These are phyloP conservation scores for Amblyopsis rosae DNA, from an alignment of 2,113 vertebrate genomes.

Conservation along the genomic window DNA sequence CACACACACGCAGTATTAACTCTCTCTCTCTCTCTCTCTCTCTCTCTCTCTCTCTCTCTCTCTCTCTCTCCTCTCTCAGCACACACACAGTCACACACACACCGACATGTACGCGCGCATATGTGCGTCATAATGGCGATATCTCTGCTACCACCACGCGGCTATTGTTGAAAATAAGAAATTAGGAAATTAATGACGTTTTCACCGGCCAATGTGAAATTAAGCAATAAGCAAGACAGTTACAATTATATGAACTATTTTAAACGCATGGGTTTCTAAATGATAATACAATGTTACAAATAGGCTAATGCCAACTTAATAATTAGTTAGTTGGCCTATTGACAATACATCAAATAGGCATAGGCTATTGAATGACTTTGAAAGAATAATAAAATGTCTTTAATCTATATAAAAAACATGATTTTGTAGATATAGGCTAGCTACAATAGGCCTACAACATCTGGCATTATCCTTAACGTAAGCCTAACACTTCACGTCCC, in stretches of 20 bases:
- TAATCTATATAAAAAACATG: background rate
- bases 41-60: too few species aligned
- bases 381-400: too few species aligned
- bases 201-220: background rate
- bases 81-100: background rate
- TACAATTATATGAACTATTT: background rate
- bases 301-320: too few species aligned
- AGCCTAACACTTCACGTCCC: too few species aligned
- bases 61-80: too few species aligned
- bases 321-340: too few species aligned
- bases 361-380: too few species aligned
- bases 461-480: background rate
- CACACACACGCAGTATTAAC: too few species aligned
- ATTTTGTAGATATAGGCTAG: too few species aligned
- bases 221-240: background rate
- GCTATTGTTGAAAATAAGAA: slow-evolving; percentile 12
- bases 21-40: too few species aligned
- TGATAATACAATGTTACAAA: background rate
- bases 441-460: background rate
- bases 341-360: too few species aligned
- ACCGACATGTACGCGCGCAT: background rate
- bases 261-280: background rate
- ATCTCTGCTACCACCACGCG: slow-evolving; percentile 58
- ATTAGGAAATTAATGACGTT: background rate
- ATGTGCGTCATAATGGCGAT: slow-evolving; percentile 20